Percentiles rank a stretch among this genome's conserved stretches.
phyloP scores from a whole-genome alignment of 2,113 vertebrate species.

The Lethenteron reissneri region DNA sequence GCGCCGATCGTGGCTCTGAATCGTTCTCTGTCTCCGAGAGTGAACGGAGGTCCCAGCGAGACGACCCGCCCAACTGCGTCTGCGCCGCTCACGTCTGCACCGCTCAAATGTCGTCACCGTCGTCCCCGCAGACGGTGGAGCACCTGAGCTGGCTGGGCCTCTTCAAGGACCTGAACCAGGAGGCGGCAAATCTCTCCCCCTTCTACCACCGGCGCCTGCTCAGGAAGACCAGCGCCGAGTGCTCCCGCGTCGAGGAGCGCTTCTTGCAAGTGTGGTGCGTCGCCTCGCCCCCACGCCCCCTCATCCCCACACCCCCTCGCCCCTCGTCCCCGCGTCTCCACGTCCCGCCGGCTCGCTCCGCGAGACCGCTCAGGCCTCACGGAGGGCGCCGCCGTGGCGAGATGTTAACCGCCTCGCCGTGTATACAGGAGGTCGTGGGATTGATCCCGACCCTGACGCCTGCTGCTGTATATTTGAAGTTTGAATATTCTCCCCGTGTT shows the following conservation, averaged over 20 bases:
- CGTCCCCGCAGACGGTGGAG: slow-evolving; percentile 26
- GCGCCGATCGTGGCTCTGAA: neutral
- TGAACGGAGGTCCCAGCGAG: neutral
- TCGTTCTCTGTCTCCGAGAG: neutral
- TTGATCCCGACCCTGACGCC: no score
- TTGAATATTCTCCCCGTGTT: no score
- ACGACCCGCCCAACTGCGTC: neutral
- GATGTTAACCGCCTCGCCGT: no score
- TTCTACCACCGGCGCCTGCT: slow-evolving; percentile 35
- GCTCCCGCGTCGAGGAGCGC: slow-evolving; percentile 27
- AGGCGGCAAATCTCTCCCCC: slow-evolving; percentile 27
- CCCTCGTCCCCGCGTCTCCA: no score
- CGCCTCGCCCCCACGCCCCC: no score
- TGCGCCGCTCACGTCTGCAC: neutral
- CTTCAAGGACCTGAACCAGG: slow-evolving; percentile 31
- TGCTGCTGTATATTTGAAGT: no score
- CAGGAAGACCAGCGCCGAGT: slow-evolving; percentile 28
- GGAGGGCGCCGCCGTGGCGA: no score
- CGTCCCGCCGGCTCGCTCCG: no score
- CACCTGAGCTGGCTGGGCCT: slow-evolving; percentile 39
- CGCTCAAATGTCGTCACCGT: neutral
- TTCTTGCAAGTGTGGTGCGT: slow-evolving; percentile 32
- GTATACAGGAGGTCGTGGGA: no score
- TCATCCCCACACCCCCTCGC: no score
- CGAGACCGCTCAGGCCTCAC: no score